Conservation (phyloP, 2,888 invertebrate genomes). For the Thera obeliscata region DNA sequence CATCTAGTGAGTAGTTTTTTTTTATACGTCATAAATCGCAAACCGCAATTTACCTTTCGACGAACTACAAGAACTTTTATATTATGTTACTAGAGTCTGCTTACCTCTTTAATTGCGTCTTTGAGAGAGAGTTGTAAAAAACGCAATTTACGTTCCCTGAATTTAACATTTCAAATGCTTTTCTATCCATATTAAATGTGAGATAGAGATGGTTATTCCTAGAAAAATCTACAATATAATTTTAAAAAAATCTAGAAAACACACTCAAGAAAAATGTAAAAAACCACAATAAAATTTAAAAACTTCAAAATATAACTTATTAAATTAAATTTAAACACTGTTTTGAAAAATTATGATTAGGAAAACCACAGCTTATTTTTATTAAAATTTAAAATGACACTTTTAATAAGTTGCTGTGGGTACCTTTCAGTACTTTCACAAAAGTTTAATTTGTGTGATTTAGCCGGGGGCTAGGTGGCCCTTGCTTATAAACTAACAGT, state of each 20-base stretch:
- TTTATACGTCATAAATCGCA: too few species aligned
- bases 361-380: too few species aligned
- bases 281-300: too few species aligned
- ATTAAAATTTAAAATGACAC: background rate
- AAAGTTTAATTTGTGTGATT: slow-evolving; percentile 54
- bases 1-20: too few species aligned
- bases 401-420: background rate
- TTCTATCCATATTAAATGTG: background rate
- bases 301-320: background rate
- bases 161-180: background rate
- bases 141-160: background rate
- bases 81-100: background rate
- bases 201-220: background rate
- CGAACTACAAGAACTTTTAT: too few species aligned
- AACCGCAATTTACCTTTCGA: too few species aligned
- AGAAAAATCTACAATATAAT: slow-evolving; percentile 35
- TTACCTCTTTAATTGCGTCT: background rate
- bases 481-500: slow-evolving; percentile 43
- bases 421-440: slow-evolving; percentile 78
- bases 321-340: slow-evolving; percentile 26
- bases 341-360: background rate
- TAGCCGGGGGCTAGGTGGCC: slow-evolving; percentile 66
- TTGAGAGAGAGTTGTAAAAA: background rate
- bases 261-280: background rate
- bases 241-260: slow-evolving; percentile 32